phyloP scores from a whole-genome alignment of 2,888 invertebrate species.

The Nipponacmea schrenckii region DNA sequence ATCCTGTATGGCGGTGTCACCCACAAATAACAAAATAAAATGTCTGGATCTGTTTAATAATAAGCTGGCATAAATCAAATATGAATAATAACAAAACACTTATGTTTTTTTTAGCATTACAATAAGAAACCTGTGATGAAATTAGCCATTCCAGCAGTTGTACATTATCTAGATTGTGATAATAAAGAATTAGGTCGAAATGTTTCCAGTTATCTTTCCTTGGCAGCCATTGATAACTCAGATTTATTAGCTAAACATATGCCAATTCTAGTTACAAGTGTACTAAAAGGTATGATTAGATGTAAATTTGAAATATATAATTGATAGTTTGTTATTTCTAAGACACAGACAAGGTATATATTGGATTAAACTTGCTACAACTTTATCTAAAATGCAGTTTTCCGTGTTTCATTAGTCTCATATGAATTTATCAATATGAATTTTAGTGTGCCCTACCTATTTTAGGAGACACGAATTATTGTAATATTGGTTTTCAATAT shows the following conservation, averaged over 20 bases:
- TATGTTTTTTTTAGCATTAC: constrained; percentile 73
- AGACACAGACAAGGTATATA: no score
- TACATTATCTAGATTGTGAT: constrained; percentile 89
- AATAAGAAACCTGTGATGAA: constrained; percentile 81
- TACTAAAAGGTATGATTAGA: constrained; percentile 82
- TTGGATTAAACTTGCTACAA: no score
- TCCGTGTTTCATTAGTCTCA: no score
- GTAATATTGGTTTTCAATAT: constrained; percentile 24
- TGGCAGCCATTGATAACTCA: constrained; percentile 92
- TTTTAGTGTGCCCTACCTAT: no score
- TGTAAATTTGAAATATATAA: constrained; percentile 3
- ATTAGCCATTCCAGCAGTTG: constrained; percentile 86
- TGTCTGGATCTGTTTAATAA: no score
- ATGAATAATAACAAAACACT: not conserved
- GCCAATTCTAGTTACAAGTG: constrained; percentile 87
- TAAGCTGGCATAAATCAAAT: no score
- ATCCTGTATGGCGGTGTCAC: no score
- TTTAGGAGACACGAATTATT: no score
- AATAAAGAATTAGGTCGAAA: constrained; percentile 90
- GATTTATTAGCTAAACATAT: constrained; percentile 86
- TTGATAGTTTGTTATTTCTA: not conserved
- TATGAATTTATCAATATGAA: no score
- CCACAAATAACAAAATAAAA: no score
- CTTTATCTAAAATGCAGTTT: no score
- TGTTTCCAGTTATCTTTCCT: constrained; percentile 89